Base-by-base conservation (phyloP, 2,888 invertebrate species). In the Trichopoda pennipes region DNA sequence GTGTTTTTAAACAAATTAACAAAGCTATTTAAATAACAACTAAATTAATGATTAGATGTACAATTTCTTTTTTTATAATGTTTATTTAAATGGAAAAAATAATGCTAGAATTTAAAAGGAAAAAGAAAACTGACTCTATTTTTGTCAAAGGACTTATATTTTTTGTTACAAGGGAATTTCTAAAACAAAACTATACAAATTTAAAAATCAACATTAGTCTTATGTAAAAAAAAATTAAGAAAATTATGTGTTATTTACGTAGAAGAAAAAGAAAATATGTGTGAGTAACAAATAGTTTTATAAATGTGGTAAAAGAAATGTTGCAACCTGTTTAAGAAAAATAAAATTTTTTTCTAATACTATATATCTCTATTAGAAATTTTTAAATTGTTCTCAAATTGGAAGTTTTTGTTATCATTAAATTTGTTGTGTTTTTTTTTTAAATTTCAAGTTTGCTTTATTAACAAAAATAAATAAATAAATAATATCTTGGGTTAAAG, bases 91-190 rank as follows among this genome's bases (percentile, higher is more conserved):
- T 61, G 6, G 8, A 17, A 60, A 61, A 69, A 7, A 47, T 0
- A 32, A 16, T 55, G 17, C 23, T 61, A 51, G 70, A 64, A 42
- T 3, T 53, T 51, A 63, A 55, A 21, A 42, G 6, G n/a, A n/a
- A 60, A 51, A 7, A 28, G 28, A 55, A 49, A 10, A 17, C n/a
- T 35, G 7, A 61, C 23, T 49, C 42, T 51, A 56, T 51, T 66
- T 81, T 56, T 81, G 44, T 66, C 70, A n/a, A 60, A 64, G 2
- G 14, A 61, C 63, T 77, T 77, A 9, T 60, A 61, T 16, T 81
- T 75, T 82, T 82, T 79, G 79, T 79, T 79, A 68, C 79, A 72
- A 75, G 66, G 75, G 58, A 75, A 66, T 68, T 78, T 81, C 78
- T 66, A 75, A 79, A 82, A 78, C 61, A 51, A 38, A 8, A 61